phyloP scores from a whole-genome alignment of 2,113 vertebrate species.

The Lagopus muta region DNA sequence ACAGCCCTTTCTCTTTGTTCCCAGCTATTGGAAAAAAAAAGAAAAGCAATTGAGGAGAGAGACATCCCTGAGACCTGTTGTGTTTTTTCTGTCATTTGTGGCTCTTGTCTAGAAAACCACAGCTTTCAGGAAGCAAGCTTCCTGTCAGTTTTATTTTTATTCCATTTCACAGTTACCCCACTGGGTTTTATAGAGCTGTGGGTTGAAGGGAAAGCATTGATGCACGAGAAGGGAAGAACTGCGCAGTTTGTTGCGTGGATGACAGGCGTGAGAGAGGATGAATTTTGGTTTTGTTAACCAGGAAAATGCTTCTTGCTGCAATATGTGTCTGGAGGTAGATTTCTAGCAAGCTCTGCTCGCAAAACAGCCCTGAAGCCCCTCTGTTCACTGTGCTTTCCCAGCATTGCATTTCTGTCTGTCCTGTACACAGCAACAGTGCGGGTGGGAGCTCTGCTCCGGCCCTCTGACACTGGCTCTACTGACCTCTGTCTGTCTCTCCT shows the following conservation, averaged over 20 bases:
- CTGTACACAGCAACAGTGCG: neutral
- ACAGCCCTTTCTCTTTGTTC: rapidly evolving
- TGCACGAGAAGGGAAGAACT: neutral
- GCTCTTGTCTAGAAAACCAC: neutral
- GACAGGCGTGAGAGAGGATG: neutral
- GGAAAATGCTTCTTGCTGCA: rapidly evolving
- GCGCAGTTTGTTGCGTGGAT: neutral
- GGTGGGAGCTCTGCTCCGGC: neutral
- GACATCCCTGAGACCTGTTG: neutral
- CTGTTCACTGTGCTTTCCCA: constrained; percentile 36
- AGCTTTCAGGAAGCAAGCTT: constrained; percentile 37
- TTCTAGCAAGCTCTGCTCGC: constrained; percentile 20
- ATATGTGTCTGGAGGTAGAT: neutral
- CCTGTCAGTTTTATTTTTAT: constrained; percentile 27
- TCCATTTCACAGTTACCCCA: constrained; percentile 5
- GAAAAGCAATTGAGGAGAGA: neutral
- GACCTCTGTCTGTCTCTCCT: constrained; percentile 79
- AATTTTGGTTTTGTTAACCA: neutral
- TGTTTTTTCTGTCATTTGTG: neutral
- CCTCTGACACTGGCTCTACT: constrained; percentile 74
- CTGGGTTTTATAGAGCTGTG: constrained; percentile 15
- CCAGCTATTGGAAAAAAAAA: no score
- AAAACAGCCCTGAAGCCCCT: neutral
- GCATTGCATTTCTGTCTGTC: constrained; percentile 4
- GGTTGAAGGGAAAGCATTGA: neutral